Percentiles rank a stretch among this genome's conserved stretches.
Conservation (phyloP, 2,888 invertebrate genomes). For the Didymodactylos carnosus region DNA sequence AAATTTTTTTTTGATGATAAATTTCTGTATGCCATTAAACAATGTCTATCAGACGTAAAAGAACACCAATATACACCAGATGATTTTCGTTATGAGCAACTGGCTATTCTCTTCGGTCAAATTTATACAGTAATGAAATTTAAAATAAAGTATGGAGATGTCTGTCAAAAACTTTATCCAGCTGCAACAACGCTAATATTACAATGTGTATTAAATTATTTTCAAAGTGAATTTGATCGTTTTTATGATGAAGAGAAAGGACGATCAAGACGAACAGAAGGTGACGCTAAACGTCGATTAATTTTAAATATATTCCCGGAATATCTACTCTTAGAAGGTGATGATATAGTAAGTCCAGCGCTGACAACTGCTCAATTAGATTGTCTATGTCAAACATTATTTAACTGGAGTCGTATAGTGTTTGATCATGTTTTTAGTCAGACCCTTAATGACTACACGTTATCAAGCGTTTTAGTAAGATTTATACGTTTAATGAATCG, state of each 20-base stretch:
- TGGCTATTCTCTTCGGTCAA: neutral
- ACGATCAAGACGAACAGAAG: neutral
- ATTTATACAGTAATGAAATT: neutral
- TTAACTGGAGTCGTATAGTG: neutral
- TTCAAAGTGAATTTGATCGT: neutral
- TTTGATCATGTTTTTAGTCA: neutral
- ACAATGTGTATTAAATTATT: neutral
- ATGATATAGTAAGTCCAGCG: neutral
- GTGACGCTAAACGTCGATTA: neutral
- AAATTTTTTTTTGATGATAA: neutral
- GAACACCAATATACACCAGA: neutral
- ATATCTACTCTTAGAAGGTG: neutral
- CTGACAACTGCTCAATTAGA: neutral
- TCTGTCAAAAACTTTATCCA: neutral
- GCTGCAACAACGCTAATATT: neutral
- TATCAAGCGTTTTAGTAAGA: neutral
- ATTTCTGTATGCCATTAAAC: neutral
- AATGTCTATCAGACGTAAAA: neutral
- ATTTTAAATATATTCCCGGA: neutral
- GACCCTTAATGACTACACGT: neutral
- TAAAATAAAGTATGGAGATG: neutral
- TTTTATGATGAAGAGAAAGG: neutral
- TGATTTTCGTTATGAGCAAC: neutral
- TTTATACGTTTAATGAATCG: neutral
- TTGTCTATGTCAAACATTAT: neutral